Conservation (phyloP, 2,113 vertebrate species). For the Nyctibius bracteatus region DNA sequence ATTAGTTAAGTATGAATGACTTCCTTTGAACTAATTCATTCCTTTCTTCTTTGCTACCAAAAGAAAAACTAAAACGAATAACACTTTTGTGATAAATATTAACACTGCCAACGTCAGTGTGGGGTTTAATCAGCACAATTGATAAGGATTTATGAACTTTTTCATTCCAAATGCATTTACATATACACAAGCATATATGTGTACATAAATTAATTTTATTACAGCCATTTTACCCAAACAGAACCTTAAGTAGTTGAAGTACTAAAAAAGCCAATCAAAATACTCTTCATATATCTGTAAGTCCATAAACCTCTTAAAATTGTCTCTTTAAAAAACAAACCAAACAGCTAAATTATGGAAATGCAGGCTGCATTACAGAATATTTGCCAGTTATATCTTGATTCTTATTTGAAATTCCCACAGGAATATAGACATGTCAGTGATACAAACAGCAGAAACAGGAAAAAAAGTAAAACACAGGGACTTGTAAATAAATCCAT, state of each 20-base stretch:
- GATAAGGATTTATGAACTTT: slow-evolving; percentile 56
- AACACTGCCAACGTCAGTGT: neutral
- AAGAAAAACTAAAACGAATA: slow-evolving; percentile 12
- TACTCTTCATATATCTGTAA: slow-evolving; percentile 53
- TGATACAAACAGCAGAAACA: slow-evolving; percentile 57
- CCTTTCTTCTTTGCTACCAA: neutral
- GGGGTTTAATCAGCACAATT: slow-evolving; percentile 54
- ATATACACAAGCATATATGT: slow-evolving; percentile 24
- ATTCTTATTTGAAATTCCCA: slow-evolving; percentile 67
- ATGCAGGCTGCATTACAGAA: slow-evolving; percentile 41
- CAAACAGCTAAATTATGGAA: slow-evolving; percentile 59
- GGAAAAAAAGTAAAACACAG: slow-evolving; percentile 30
- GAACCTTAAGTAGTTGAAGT: slow-evolving; percentile 50
- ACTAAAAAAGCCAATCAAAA: slow-evolving; percentile 62
- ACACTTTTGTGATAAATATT: slow-evolving; percentile 42
- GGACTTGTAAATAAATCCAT: slow-evolving; percentile 69
- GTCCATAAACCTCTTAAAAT: slow-evolving; percentile 64
- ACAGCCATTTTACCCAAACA: slow-evolving; percentile 55
- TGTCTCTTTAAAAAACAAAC: neutral
- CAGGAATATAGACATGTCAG: slow-evolving; percentile 40
- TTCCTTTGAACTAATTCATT: slow-evolving; percentile 36
- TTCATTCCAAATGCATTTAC: slow-evolving; percentile 52
- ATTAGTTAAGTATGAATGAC: neutral
- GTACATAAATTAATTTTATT: slow-evolving; percentile 67
- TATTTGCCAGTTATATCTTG: slow-evolving; percentile 58